Base-by-base conservation (phyloP, 2,888 invertebrate genomes). In the Ectemnius continuus region DNA sequence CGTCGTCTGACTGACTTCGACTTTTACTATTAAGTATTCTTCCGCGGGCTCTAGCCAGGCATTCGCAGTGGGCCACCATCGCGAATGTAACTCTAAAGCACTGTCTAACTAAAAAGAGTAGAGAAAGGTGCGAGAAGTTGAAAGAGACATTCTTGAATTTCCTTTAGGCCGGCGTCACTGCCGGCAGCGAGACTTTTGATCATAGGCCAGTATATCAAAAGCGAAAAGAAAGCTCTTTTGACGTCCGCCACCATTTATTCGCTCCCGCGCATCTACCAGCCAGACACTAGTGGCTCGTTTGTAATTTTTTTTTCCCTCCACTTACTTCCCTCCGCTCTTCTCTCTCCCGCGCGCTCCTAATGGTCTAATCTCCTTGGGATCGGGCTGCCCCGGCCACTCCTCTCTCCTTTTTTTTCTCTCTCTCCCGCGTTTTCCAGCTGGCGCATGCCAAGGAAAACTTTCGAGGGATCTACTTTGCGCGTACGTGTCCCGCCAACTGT, bases 151-250 rank as follows among this genome's bases (percentile, higher is more conserved):
- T 36, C 36, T 36, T 36, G 36, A 36, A 11, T 36, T 11, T 36
- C 36, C 36, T 36, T 36, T 36, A 36, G 36, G 11, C 36, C 36
- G 36, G 36, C 36, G 36, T n/a, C 14, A 20, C 46, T 58, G 78
- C 80, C 80, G 46, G 65, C 56, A 81, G 85, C 83, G 66, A 77
- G 78, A 80, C 83, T 82, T 85, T 85, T 85, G 84, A 85, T 85
- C 85, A 82, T 63, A 75, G 61, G 69, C 36, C 76, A 74, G 79
- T 82, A 78, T 83, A 75, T 81, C 76, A 80, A 78, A 83, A 78
- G 67, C 58, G 65, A 68, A 52, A 75, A 61, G 61, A 52, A 48
- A 64, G 46, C 73, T 77, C 79, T 78, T 76, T 78, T 76, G 71
- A 69, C 61, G 56, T 47, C 65, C 64, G 26, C 62, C 56, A 18